phyloP scores from a whole-genome alignment of 2,888 invertebrate species.

The Thera obeliscata region DNA sequence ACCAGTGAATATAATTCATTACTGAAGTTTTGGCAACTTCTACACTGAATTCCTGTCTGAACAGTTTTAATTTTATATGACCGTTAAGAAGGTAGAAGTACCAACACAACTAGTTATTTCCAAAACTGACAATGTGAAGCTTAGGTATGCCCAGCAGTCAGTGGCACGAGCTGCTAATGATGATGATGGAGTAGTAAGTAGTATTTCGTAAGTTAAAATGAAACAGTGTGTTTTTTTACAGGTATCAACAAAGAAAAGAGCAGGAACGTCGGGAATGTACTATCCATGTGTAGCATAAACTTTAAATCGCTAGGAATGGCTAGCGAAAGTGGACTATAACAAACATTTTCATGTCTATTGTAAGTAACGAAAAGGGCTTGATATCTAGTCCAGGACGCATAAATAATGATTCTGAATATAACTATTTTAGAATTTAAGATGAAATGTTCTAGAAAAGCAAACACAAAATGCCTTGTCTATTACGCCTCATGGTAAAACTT shows the following conservation, averaged over 20 bases:
- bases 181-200: too few relatives aligned
- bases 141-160: too few relatives aligned
- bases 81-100: too few relatives aligned
- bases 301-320: conserved; percentile 43
- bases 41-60: too few relatives aligned
- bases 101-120: too few relatives aligned
- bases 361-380: conserved; percentile 4
- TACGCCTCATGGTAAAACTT: conserved; percentile 4
- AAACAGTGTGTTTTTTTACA: conserved; percentile 59
- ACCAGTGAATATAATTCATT: too few relatives aligned
- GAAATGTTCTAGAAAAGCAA: background rate
- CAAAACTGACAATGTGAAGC: too few relatives aligned
- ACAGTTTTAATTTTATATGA: too few relatives aligned
- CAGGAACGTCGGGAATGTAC: conserved; percentile 90
- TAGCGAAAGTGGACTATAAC: conserved; percentile 38
- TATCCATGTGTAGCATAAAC: conserved; percentile 86
- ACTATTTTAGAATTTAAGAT: background rate
- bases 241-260: conserved; percentile 89
- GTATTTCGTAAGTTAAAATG: background rate
- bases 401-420: background rate
- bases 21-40: too few relatives aligned
- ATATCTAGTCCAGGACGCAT: conserved; percentile 3
- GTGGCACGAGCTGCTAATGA: too few relatives aligned
- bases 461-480: background rate
- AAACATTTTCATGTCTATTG: conserved; percentile 11